Base-by-base conservation (phyloP, 2,797 vertebrate genomes). In the Clamator glandarius region DNA sequence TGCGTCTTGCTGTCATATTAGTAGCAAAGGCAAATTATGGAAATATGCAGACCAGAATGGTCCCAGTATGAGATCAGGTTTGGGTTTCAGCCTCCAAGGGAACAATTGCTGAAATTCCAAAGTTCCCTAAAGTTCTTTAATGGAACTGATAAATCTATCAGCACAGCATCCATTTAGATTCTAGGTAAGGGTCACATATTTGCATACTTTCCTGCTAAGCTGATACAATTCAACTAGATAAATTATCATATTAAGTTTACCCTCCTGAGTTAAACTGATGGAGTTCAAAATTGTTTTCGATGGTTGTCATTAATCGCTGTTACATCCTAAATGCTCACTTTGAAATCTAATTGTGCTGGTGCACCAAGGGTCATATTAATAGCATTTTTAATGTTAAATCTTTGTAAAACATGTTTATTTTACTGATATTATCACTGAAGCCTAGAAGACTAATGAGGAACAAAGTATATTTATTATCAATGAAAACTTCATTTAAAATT, bases 191-290 rank as follows among this genome's bases (percentile, higher is more conserved):
- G 99, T 99, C 98, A 98, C 93, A 97, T 97, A 99, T 99, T 99
- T 99, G 98, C 99, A 99, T 99, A 98, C 98, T 97, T 98, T 98
- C 99, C 99, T 96, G 99, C 99, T 98, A 99, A 97, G 99, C 98
- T 93, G 98, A 98, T 98, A 98, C 97, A 98, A 98, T 98, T 98
- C 98, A 98, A 98, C 98, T 97, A 98, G 99, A 99, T 98, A 98
- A 99, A 99, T 99, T 99, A 99, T 99, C 99, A 99, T 99, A 99
- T 99, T 99, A 99, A 99, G 99, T 99, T 99, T 99, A 99, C 99
- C 99, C 99, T 99, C 98, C 99, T 99, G 98, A 98, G 98, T 99
- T 99, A 99, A 99, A 99, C 98, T 99, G 98, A 99, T 99, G 99
- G 99, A 98, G 98, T 99, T 99, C 98, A 98, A 99, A 99, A 99